A percentile compares a stretch with the other conserved stretches of the same genome.
These are phyloP conservation scores for Chaetodon auriga DNA, from an alignment of 2,113 vertebrate genomes.

Conservation along the genomic window DNA sequence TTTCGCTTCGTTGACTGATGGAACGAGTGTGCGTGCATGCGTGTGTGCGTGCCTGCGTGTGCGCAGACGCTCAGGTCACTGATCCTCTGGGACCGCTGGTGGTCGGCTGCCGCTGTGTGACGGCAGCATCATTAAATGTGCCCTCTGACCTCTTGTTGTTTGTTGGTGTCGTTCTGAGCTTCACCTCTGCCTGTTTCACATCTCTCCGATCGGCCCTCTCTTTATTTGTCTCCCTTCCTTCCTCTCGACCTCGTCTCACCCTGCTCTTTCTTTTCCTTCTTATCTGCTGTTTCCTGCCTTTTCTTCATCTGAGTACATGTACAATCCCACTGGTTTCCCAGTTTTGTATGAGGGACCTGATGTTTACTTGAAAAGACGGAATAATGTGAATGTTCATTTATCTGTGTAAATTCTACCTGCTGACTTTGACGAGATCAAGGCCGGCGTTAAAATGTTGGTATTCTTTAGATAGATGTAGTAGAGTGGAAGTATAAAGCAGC, in stretches of 20 bases:
- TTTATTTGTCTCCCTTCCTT: not conserved
- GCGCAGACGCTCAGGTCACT: slow-evolving; percentile 26
- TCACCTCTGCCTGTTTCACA: not conserved
- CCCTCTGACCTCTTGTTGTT: slow-evolving; percentile 10
- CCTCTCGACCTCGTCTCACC: not conserved
- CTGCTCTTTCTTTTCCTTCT: not conserved
- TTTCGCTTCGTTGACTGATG: not conserved
- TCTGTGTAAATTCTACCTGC: not conserved
- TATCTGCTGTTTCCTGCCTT: not conserved
- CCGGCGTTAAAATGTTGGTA: too few species aligned
- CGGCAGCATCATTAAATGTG: not conserved
- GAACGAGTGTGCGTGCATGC: not conserved
- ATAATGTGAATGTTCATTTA: not conserved
- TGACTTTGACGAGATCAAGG: not conserved
- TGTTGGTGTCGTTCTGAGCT: not conserved
- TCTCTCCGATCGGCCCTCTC: not conserved
- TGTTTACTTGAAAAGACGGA: not conserved
- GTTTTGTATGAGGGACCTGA: not conserved
- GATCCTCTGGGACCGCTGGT: not conserved
- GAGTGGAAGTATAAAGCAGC: too few species aligned
- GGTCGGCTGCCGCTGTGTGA: not conserved
- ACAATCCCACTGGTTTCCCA: not conserved
- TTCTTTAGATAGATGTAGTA: too few species aligned
- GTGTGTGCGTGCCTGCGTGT: too few species aligned
- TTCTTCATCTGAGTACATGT: not conserved